Evolutionary conservation across 2,888 invertebrate genomes (phyloP).

Genomic region (Octodonta nipae): DNA sequence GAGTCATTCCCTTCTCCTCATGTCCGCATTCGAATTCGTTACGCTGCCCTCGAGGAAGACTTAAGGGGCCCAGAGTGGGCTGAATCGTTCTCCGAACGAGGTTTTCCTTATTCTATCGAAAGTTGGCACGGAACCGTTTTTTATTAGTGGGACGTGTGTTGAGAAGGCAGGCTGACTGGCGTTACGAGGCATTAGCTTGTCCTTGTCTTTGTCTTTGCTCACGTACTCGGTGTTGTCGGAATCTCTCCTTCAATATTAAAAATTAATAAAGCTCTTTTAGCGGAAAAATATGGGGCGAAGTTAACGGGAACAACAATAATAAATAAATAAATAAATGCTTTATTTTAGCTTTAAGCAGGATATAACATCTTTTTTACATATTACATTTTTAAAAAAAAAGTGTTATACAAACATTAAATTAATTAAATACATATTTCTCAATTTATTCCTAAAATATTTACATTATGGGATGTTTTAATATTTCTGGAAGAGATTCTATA

Average conservation of each 20-base stretch:
- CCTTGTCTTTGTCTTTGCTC: slow-evolving; percentile 19
- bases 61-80: slow-evolving; percentile 72
- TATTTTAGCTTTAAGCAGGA: no score
- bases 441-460: no score
- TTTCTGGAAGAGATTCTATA: no score
- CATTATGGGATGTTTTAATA: no score
- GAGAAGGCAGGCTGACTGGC: slow-evolving; percentile 79
- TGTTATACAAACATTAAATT: no score
- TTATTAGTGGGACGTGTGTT: slow-evolving; percentile 40
- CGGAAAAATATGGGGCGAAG: no score
- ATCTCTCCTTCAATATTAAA: slow-evolving; percentile 19
- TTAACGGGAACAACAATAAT: no score
- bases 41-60: slow-evolving; percentile 64
- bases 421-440: no score
- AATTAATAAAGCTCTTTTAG: no score
- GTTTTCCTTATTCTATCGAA: slow-evolving; percentile 77
- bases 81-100: slow-evolving; percentile 69
- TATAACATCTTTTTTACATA: no score
- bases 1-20: slow-evolving; percentile 47
- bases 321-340: no score
- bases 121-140: slow-evolving; percentile 82
- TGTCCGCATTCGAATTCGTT: slow-evolving; percentile 57
- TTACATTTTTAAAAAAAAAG: no score
- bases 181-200: slow-evolving; percentile 56
- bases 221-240: slow-evolving; percentile 18